phyloP scores from a whole-genome alignment of 2,888 invertebrate species.

The Marasmarcha lunaedactyla region DNA sequence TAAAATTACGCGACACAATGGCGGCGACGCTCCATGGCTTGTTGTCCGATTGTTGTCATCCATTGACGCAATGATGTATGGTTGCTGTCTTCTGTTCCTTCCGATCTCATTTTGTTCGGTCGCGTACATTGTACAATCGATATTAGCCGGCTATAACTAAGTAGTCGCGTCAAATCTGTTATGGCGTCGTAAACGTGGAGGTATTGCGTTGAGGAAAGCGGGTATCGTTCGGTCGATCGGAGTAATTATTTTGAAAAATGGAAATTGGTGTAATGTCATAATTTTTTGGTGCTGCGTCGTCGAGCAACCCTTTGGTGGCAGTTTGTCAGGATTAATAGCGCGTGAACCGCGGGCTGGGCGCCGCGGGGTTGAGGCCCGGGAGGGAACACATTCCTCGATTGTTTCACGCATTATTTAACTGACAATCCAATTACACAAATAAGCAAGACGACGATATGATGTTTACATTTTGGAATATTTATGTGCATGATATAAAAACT shows the following conservation, averaged over 20 bases:
- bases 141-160: slow-evolving; percentile 43
- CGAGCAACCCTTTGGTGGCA: slow-evolving; percentile 56
- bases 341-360: slow-evolving; percentile 41
- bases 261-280: slow-evolving; percentile 38
- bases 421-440: slow-evolving; percentile 62
- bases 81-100: slow-evolving; percentile 38
- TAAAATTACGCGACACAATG: slow-evolving; percentile 65
- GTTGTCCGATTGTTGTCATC: slow-evolving; percentile 62
- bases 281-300: slow-evolving; percentile 48
- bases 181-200: slow-evolving; percentile 20
- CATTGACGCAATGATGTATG: slow-evolving; percentile 63
- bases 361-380: no score
- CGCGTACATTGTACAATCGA: slow-evolving; percentile 39
- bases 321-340: slow-evolving; percentile 65
- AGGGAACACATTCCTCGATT: slow-evolving; percentile 36
- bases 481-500: slow-evolving; percentile 15
- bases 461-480: slow-evolving; percentile 19
- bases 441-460: slow-evolving; percentile 34
- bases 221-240: background rate
- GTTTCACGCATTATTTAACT: slow-evolving; percentile 67
- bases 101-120: slow-evolving; percentile 47
- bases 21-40: slow-evolving; percentile 45
- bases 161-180: slow-evolving; percentile 16
- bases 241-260: background rate
- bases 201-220: slow-evolving; percentile 7